Base-by-base conservation (phyloP, 2,888 invertebrate species). In the Trichogramma dendrolimi region DNA sequence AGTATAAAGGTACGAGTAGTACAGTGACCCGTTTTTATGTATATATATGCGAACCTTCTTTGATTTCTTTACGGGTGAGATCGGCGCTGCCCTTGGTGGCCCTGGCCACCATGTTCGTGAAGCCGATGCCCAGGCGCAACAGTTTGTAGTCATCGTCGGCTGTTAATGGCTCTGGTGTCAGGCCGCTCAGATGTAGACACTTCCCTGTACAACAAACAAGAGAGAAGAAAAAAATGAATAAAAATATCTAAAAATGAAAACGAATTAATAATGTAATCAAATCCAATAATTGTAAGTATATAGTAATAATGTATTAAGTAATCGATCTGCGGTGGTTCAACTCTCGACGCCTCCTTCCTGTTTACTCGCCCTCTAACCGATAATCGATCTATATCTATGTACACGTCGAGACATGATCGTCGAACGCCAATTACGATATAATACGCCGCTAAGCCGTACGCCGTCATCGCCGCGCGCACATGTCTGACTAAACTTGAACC, bases 11-110 rank as follows among this genome's bases (percentile, higher is more conserved):
- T 40, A 41, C 50, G 43, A 55, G 49, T 50, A 60, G 60, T 55
- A 55, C 38, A 27, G 27, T 2, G 27, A 27, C 27, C 27, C 27
- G 27, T 27, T 27, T 27, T 27, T 27, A 27, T 27, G 27, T 27
- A 40, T 10, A 61, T n/a, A n/a, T n/a, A n/a, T n/a, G n/a, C 64
- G 38, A n/a, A 79, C 93, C 94, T 84, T 94, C 94, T 81, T 94
- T 94, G 76, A 94, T 94, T 84, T 94, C 94, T 79, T 93, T 91
- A 70, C 94, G 85, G 62, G 94, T 94, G 66, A 97, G 85, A 84
- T 98, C 97, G 2, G 95, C 94, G 73, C 94, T 95, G 69, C 96
- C 96, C 81, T 95, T 94, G 1, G 96, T 96, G 59, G 97, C 94
- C 67, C 97, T 86, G 69, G 91, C 86, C 67, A 97, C 96, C 89